Evolutionary conservation across 2,113 vertebrate species (phyloP), one percentile per base, ranked within the genome.

Genomic region (Actenoides hombroni): DNA sequence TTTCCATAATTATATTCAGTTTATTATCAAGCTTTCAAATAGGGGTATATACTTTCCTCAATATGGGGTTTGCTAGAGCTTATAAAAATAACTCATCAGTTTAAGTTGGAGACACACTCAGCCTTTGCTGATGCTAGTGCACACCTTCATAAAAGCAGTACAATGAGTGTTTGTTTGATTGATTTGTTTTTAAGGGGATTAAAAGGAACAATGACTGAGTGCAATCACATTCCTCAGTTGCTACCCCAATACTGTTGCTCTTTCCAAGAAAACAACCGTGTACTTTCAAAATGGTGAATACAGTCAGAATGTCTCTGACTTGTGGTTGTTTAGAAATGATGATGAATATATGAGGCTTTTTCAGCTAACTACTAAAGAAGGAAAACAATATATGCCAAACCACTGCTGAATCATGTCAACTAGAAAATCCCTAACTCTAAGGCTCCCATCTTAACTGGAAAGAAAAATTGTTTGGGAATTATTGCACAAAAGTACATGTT

Each of bases 161-260:
- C 96, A 97, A 96, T 88, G 76, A 95, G 71, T 90, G 75, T 96
- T 98, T 90, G 75, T 96, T 98, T 97, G 96, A 97, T 97, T 95
- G 97, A 94, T 96, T 97, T 98, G 54, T 97, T 98, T 98, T 97
- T 96, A 86, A 96, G 94, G 19, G 81, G 70, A 96, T 98, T 98
- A 97, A 94, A 94, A 57, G 53, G 4, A 74, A 40, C 78, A 95
- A 97, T 95, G 90, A 95, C 71, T 91, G 76, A 69, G 8, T 77
- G 69, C 68, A 74, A 54, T 80, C 90, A 70, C 90, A 96, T 94
- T 97, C 76, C 82, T 78, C 64, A 74, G 37, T 83, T 94, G 57
- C 57, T 80, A 67, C 59, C 33, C 53, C 64, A 46, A 25, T 82
- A 44, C 54, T 61, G 33, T 64, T 83, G 33, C 79, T 96, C 56